phyloP scores from a whole-genome alignment of 2,797 vertebrate species.

The Champsocephalus esox region DNA sequence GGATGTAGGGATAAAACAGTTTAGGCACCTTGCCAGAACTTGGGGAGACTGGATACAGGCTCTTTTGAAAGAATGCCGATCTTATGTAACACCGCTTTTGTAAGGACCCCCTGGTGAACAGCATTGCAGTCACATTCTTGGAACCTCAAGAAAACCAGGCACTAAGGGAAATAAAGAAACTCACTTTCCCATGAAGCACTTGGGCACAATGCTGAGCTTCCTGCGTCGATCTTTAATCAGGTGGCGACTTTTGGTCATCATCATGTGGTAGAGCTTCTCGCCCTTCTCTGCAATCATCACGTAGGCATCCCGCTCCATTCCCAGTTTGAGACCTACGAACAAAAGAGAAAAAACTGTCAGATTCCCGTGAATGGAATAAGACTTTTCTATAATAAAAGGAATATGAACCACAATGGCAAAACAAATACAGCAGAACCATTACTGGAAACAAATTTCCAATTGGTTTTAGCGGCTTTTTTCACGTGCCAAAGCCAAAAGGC shows the following conservation, averaged over 20 bases:
- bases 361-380: not conserved
- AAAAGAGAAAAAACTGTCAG: conserved; percentile 22
- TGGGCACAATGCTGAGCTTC: conserved; percentile 96
- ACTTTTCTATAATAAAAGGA: not conserved
- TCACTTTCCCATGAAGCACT: conserved; percentile 99
- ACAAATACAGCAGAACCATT: conserved; percentile 35
- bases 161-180: conserved; percentile 71
- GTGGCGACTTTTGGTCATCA: conserved; percentile 95
- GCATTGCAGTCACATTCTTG: conserved; percentile 58
- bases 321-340: conserved; percentile 92
- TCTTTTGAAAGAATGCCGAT: conserved; percentile 66
- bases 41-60: conserved; percentile 45
- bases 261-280: conserved; percentile 98
- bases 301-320: conserved; percentile 97
- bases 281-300: conserved; percentile 99
- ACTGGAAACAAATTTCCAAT: conserved; percentile 20
- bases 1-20: conserved; percentile 60
- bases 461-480: conserved; percentile 23
- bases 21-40: conserved; percentile 66
- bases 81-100: conserved; percentile 65
- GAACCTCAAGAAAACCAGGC: conserved; percentile 30
- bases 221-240: conserved; percentile 96
- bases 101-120: conserved; percentile 64
- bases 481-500: conserved; percentile 23
- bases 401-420: conserved; percentile 11